Base-by-base conservation (phyloP, 2,888 invertebrate genomes). In the Mesochorus sp. region DNA sequence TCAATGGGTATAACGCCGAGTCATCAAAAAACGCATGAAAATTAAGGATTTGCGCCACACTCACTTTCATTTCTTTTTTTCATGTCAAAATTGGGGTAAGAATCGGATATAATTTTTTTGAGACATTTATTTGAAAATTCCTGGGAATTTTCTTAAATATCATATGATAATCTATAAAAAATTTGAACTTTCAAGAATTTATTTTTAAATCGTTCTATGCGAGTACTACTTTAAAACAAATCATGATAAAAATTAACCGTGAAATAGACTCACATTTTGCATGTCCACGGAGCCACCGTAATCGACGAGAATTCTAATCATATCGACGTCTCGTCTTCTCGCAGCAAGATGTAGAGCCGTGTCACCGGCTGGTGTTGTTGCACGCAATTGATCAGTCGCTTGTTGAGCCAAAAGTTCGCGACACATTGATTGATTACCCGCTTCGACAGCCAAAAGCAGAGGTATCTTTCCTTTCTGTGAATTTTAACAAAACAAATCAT, bases 261-360 rank as follows among this genome's bases (percentile, higher is more conserved):
- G 61, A 67, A 62, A 70, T 24, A 61, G 34, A 88, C 93, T 91
- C 89, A 94, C 94, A 90, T 99, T 99, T 90, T 96, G 96, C 68
- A 95, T 95, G 89, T 99, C 99, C 74, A 99, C 96, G 80, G 94
- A 94, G 4, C 98, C 96, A 37, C 98, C 98, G 86, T 96, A 96
- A 91, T 99, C 98, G 31, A 98, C 96, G 85, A 99, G 93, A 83
- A 98, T 96, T 67, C 97, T 93, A 34, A 97, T 96, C 95, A 98
- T 96, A 88, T 99, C 98, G 82, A 97, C 95, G 91, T 99, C 98
- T 86, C 96, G 94, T 86, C 97, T 93, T 86, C 97, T 93, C n/a
- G 97, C 97, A 26, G 99, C 99, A 85, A 99, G 93, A 93, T 99
- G 99, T 55, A 99, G 93, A 17, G 98, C 97, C 12, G 97, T 97